Evolutionary conservation across 2,888 invertebrate genomes (phyloP), one percentile per base, ranked within the genome.

Genomic region (Dascillus cervinus): DNA sequence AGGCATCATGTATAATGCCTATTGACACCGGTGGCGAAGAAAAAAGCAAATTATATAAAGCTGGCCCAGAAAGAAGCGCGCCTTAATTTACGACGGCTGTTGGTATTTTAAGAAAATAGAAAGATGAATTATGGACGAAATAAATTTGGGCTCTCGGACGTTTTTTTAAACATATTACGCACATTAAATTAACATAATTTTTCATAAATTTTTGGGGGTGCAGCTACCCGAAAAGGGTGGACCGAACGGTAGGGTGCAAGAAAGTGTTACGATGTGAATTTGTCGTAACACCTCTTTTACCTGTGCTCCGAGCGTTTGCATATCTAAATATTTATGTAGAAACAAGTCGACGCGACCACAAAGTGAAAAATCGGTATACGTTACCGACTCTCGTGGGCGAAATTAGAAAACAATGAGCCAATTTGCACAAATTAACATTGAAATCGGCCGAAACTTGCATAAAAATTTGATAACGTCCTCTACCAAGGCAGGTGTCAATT

Each of bases 211-310:
- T 4, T 22, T 22, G 9, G 22, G 17, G 17, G 17, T 17, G 17
- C 17, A 36, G 26, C 29, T 34, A 37, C 22, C 23, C 30, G 27
- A 37, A 37, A 37, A 33, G 26, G 37, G 33, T 26, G 33, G 33
- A 33, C 21, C 29, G 23, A 21, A 14, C 21, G 4, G n/a, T 9
- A 13, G 3, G 19, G 14, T 22, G 5, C 9, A 11, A 13, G 30
- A 35, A 46, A 41, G 43, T 39, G 43, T 43, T 43, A 39, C 36
- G 37, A 39, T 29, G 30, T 34, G 43, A 39, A 43, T 43, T 39
- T 39, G 37, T 43, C 32, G 34, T 34, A 39, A 44, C 41, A 43
- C 42, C 40, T 42, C 29, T 41, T 37, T n/a, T n/a, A n/a, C 43
- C 41, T 39, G 41, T 43, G 29, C 26, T 43, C 29, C 26, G 15